A percentile compares a stretch with the other conserved stretches of the same genome.
These are phyloP conservation scores for Cyclina sinensis DNA, from an alignment of 1,140 invertebrate species.

Conservation along the genomic window DNA sequence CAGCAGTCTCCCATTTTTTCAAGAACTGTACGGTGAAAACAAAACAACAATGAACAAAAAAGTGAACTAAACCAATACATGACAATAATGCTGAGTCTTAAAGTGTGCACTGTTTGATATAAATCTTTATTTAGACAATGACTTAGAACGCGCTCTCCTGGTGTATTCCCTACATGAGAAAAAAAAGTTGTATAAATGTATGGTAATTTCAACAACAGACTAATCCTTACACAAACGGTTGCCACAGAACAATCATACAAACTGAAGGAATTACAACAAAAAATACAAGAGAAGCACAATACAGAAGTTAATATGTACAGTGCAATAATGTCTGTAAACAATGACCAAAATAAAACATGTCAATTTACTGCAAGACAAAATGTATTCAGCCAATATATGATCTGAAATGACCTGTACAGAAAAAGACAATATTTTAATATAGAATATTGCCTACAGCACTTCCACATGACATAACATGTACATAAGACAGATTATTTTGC, in stretches of 20 bases:
- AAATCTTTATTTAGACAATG: no score
- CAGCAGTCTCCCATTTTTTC: no score
- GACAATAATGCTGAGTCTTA: no score
- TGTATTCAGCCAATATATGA: not conserved
- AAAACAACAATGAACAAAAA: no score
- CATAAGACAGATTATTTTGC: not conserved
- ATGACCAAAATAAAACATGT: not conserved
- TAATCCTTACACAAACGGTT: not conserved
- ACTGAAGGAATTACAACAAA: constrained; percentile 3
- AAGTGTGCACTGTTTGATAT: no score
- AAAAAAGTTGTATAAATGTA: no score
- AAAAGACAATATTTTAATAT: not conserved
- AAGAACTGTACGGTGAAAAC: no score
- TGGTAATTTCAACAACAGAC: no score
- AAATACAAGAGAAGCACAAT: not conserved
- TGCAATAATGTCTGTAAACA: not conserved
- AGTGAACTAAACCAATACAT: no score
- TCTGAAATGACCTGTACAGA: not conserved
- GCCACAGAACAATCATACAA: not conserved
- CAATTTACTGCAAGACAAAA: not conserved
- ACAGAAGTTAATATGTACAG: constrained; percentile 13
- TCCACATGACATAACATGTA: not conserved
- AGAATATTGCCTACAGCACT: constrained; percentile 7
- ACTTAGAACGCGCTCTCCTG: no score
- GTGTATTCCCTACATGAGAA: no score